Conservation (phyloP, 2,888 invertebrate species). For the Craniophora ligustri region DNA sequence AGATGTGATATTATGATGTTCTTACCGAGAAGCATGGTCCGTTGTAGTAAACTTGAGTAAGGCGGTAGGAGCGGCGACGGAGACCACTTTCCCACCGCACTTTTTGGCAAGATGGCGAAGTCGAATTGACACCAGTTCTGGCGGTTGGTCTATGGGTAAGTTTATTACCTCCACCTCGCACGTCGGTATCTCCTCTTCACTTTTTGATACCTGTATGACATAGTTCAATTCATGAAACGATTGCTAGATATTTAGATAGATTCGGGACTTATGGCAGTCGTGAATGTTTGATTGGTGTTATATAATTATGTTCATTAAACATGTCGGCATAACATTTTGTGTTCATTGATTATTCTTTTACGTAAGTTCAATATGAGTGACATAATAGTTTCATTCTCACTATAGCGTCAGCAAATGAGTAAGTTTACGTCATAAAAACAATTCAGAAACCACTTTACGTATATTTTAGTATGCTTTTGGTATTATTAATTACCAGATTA, state of each 20-base stretch:
- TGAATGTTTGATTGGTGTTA: too few species aligned
- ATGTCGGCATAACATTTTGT: too few species aligned
- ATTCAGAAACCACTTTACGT: not conserved
- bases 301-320: too few species aligned
- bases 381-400: slow-evolving; percentile 8
- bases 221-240: not conserved
- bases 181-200: slow-evolving; percentile 72
- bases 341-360: too few species aligned
- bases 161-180: slow-evolving; percentile 91
- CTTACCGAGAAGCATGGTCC: slow-evolving; percentile 92
- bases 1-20: too few species aligned
- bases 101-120: slow-evolving; percentile 92
- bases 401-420: slow-evolving; percentile 5
- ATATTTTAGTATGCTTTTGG: not conserved
- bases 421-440: not conserved
- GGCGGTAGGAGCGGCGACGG: slow-evolving; percentile 90
- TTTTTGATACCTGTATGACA: slow-evolving; percentile 59
- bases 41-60: slow-evolving; percentile 91
- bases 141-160: slow-evolving; percentile 90
- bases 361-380: not conserved
- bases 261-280: too few species aligned
- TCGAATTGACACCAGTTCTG: slow-evolving; percentile 88
- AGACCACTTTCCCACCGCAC: slow-evolving; percentile 93
- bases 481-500: slow-evolving; percentile 4
- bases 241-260: not conserved